Evolutionary conservation across 2,888 invertebrate species (phyloP).

Genomic region (Drosophila formosana): DNA sequence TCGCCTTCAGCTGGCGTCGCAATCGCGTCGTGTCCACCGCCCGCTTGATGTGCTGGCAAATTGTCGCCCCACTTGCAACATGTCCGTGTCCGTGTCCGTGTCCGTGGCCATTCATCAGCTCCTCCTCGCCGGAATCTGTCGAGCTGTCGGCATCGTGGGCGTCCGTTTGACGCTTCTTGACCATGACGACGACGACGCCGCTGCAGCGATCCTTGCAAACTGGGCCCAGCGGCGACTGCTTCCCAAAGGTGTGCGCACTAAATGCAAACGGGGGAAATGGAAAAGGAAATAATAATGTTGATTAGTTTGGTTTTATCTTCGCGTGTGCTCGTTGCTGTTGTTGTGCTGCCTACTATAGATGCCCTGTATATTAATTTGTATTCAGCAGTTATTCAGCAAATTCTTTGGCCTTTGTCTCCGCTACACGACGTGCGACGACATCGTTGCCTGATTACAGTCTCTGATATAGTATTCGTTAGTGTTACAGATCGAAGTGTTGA

Average conservation of each 20-base stretch:
- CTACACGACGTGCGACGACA: background rate
- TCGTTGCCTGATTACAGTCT: slow-evolving; percentile 30
- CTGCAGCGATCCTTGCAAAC: slow-evolving; percentile 24
- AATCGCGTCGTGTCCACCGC: slow-evolving; percentile 88
- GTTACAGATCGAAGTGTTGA: slow-evolving; percentile 15
- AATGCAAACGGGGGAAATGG: slow-evolving; percentile 13
- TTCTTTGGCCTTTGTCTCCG: slow-evolving; percentile 16
- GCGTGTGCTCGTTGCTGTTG: background rate
- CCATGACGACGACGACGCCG: slow-evolving; percentile 86
- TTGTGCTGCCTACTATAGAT: slow-evolving; percentile 8
- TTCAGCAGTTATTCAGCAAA: background rate
- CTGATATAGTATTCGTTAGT: slow-evolving; percentile 13
- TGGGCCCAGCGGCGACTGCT: slow-evolving; percentile 46
- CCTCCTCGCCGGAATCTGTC: slow-evolving; percentile 91
- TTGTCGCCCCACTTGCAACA: slow-evolving; percentile 10
- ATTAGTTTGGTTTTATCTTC: too few relatives aligned
- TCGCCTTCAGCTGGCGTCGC: slow-evolving; percentile 87
- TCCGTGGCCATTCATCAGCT: slow-evolving; percentile 82
- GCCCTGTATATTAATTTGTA: background rate
- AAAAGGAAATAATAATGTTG: background rate
- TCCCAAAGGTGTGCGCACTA: slow-evolving; percentile 29
- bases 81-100: too few relatives aligned
- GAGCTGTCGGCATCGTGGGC: slow-evolving; percentile 89
- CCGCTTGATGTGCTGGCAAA: slow-evolving; percentile 89
- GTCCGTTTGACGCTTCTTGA: slow-evolving; percentile 91